Base-by-base conservation (phyloP, 2,888 invertebrate species). In the Eupithecia subumbrata region DNA sequence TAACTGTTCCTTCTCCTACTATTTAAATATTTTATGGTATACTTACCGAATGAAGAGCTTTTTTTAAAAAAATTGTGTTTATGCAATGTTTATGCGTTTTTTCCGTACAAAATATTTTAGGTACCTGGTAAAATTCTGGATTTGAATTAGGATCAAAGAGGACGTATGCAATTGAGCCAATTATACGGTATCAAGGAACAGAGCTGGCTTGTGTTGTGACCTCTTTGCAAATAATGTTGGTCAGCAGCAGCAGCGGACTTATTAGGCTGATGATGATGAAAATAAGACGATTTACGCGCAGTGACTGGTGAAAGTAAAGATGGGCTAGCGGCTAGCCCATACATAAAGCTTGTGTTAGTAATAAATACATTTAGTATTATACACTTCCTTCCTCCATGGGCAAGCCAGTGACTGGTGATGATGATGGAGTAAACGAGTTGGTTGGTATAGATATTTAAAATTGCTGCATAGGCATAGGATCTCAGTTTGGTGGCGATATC, bases 151-250 rank as follows among this genome's bases (percentile, higher is more conserved):
- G 70, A 73, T 60, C n/a, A 67, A 67, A 52, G 25, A 71, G 76
- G 73, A 76, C 68, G 70, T 73, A 73, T 69, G 60, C 75, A 72
- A 75, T 75, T 75, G 70, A 45, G 69, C 48, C 73, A 75, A 72
- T 75, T 72, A 75, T n/a, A 63, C 60, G 12, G 45, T 34, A 48
- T 69, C 22, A 18, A 37, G 9, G n/a, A 37, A 67, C 48, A 18
- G 25, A 69, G 37, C 48, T 25, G 60, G 22, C 22, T 56, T 56
- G 60, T 60, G 3, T 30, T 30, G 3, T 30, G 60, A 60, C 60
- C 43, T 40, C 16, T 60, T 67, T 60, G 60, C 52, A 43, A 40
- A 56, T 25, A n/a, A 52, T 52, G 52, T 52, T 52, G 52, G 52
- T 52, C 52, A n/a, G n/a, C n/a, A n/a, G n/a, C n/a, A n/a, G n/a